These are phyloP conservation scores for Virgularia gustaviana DNA, from an alignment of 92 coral and sea anemone genomes.

Conservation along the genomic window DNA sequence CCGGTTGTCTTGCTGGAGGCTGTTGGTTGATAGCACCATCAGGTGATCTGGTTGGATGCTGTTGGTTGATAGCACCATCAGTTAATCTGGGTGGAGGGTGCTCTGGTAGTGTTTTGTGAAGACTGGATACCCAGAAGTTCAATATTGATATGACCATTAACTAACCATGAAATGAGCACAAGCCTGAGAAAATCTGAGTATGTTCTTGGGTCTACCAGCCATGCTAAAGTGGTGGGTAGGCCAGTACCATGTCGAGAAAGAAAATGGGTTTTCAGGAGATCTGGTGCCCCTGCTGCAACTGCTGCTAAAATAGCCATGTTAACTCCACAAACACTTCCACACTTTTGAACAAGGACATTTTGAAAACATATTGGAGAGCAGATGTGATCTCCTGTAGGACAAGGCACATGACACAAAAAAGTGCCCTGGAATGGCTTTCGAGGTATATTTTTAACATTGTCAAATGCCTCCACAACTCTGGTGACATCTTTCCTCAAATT, in stretches of 20 bases:
- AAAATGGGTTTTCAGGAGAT: slow-evolving; percentile 47
- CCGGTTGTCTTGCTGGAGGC: no score
- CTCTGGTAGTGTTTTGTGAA: no score
- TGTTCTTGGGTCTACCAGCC: slow-evolving; percentile 34
- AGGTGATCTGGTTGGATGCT: no score
- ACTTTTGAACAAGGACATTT: slow-evolving; percentile 58
- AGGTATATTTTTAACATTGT: slow-evolving; percentile 3
- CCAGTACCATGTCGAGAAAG: not conserved
- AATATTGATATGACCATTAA: slow-evolving; percentile 17
- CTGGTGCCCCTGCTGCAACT: slow-evolving; percentile 38
- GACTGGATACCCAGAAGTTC: no score
- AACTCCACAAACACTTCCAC: slow-evolving; percentile 53
- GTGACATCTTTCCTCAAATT: slow-evolving; percentile 20
- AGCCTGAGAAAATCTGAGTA: slow-evolving; percentile 38
- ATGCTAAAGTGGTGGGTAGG: slow-evolving; percentile 27
- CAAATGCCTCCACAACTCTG: slow-evolving; percentile 21
- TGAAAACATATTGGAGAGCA: slow-evolving; percentile 27
- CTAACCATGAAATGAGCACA: slow-evolving; percentile 35
- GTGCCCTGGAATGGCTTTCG: slow-evolving; percentile 1
- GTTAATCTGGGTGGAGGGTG: no score
- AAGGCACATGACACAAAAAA: slow-evolving; percentile 2
- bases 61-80: no score
- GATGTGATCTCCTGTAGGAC: not conserved
- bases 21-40: no score
- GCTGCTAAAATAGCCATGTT: slow-evolving; percentile 41